Evolutionary conservation across 2,888 invertebrate species (phyloP).

Genomic region (Netelia virgata): DNA sequence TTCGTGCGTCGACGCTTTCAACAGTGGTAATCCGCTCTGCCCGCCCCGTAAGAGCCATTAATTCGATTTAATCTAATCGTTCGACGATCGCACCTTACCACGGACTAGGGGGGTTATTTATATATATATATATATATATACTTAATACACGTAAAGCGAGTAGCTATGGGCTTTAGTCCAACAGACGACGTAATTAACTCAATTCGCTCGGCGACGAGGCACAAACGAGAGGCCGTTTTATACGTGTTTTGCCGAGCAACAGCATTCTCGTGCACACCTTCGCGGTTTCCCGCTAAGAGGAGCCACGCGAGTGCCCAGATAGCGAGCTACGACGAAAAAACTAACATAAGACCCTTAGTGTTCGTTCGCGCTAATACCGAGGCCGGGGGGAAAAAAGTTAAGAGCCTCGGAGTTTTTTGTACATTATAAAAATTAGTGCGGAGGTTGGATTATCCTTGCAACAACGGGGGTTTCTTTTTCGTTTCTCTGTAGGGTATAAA

Average conservation of each 20-base stretch:
- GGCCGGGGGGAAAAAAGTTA: background rate
- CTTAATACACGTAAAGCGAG: constrained; percentile 1
- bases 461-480: background rate
- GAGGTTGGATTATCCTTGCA: constrained; percentile 23
- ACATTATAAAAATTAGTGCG: constrained; percentile 54
- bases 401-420: constrained; percentile 16
- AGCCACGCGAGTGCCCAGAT: constrained; percentile 35
- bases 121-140: background rate
- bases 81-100: constrained; percentile 63
- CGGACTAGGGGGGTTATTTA: constrained; percentile 41
- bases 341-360: too few species aligned
- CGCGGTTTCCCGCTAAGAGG: constrained; percentile 23
- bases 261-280: constrained; percentile 21
- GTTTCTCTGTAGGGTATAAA: background rate
- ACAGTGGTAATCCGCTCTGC: constrained; percentile 66
- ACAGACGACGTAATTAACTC: constrained; percentile 68
- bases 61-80: constrained; percentile 72
- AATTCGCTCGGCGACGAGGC: constrained; percentile 37
- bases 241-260: constrained; percentile 15
- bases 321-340: background rate
- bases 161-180: constrained; percentile 45
- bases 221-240: constrained; percentile 26
- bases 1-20: constrained; percentile 67
- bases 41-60: constrained; percentile 68
- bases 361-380: background rate